These are phyloP conservation scores for Clistopyga incitator DNA, from an alignment of 2,888 invertebrate genomes.

Conservation along the genomic window DNA sequence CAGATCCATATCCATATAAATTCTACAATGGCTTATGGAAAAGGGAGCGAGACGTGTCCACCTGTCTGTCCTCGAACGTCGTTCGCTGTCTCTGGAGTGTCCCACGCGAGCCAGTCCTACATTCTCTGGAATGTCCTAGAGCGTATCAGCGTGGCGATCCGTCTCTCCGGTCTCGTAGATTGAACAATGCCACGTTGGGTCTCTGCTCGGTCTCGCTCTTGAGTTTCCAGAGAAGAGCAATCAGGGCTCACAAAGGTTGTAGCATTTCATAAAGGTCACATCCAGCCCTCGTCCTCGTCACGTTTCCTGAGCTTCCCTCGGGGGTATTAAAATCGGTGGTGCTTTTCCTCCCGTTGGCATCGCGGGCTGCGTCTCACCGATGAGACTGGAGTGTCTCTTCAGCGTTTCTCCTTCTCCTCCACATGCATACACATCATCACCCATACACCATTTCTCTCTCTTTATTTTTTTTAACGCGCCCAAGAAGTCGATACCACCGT, in stretches of 20 bases:
- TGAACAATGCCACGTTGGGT: slow-evolving; percentile 16
- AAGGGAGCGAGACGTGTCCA: slow-evolving; percentile 36
- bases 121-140: slow-evolving; percentile 58
- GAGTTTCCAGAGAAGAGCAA: slow-evolving; percentile 72
- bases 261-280: slow-evolving; percentile 81
- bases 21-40: slow-evolving; percentile 7
- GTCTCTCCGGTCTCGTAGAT: slow-evolving; percentile 14
- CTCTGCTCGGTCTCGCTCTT: slow-evolving; percentile 16
- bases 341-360: slow-evolving; percentile 3
- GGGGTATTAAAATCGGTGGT: slow-evolving; percentile 78
- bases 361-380: slow-evolving; percentile 7
- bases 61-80: slow-evolving; percentile 43
- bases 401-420: slow-evolving; percentile 2
- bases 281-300: slow-evolving; percentile 58
- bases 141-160: slow-evolving; percentile 54
- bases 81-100: slow-evolving; percentile 21
- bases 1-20: neutral
- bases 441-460: neutral
- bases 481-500: slow-evolving; percentile 45
- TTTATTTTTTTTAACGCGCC: slow-evolving; percentile 28
- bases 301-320: slow-evolving; percentile 68
- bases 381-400: slow-evolving; percentile 27
- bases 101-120: slow-evolving; percentile 16
- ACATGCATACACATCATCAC: neutral
- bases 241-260: slow-evolving; percentile 78